Evolutionary conservation across 1,140 invertebrate genomes (phyloP), one percentile per base, ranked within the genome.

Genomic region (Dinothrombium tinctorium): DNA sequence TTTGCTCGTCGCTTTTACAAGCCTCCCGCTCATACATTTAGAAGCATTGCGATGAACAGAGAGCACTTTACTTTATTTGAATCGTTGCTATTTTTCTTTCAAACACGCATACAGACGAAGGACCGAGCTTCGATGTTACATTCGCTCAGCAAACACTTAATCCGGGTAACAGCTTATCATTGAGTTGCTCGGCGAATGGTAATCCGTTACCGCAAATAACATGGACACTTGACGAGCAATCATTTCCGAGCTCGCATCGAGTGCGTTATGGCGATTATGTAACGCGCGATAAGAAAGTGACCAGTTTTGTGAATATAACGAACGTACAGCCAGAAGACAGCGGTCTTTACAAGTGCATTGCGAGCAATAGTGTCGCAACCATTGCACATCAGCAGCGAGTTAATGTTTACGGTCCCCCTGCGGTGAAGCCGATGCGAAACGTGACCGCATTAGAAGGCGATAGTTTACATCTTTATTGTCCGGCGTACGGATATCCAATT

Each of bases 401-500:
- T 42, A 89, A 87, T 61, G 78, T 90, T 51, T 72, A 69, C 53
- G 79, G 83, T 8, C 61, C 75, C 33, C 83, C 83, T 9, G 83
- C 72, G 54, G 81, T 94, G 41, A 64, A 82, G 40, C 70, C 74
- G 50, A 89, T 90, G 81, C 72, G 73, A 11, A 84, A 83, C 62
- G 71, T 87, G 24, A 82, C 77, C 4, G 83, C 79, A 0, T 73
- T 89, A 9, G 80, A 83, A 21, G 82, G 81, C 33, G 72, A 72
- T 52, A 72, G 74, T 56, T 67, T 87, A 44, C 65, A 74, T 49
- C 74, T 94, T 52, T 79, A 80, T 58, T 90, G 84, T 60, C 82
- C 83, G 36, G 84, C 84, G 11, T 80, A 79, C 25, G 86, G 86
- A 23, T 87, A 82, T 62, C 84, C 86, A 6, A 78, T 90, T 45